A percentile compares a stretch with the other conserved stretches of the same genome.
Evolutionary conservation across 2,113 vertebrate species (phyloP).

Genomic region (Gobio gobio): DNA sequence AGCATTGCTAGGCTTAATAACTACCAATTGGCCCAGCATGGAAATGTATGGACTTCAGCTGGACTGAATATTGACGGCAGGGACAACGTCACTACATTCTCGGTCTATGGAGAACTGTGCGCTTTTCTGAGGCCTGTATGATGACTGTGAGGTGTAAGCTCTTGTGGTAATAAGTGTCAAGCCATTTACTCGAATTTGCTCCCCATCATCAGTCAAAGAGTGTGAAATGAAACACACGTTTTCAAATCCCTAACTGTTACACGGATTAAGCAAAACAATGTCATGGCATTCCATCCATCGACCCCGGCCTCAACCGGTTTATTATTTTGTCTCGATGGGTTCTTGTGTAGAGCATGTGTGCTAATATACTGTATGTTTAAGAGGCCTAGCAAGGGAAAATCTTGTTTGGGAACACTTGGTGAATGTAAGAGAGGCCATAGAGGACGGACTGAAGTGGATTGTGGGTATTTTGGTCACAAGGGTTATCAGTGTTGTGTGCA

Average conservation of each 20-base stretch:
- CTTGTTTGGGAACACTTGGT: neutral
- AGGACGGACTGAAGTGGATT: neutral
- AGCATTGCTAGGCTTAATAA: neutral
- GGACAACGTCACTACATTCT: neutral
- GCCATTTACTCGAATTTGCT: constrained; percentile 31
- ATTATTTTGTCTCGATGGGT: neutral
- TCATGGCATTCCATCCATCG: neutral
- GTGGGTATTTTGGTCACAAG: constrained; percentile 21
- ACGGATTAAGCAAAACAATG: constrained; percentile 22
- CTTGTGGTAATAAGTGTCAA: constrained; percentile 31
- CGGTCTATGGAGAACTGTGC: neutral
- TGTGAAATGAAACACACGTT: constrained; percentile 38
- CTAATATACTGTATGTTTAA: neutral
- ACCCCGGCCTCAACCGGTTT: neutral
- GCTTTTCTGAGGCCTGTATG: neutral
- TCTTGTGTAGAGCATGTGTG: neutral
- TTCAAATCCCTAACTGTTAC: constrained; percentile 30
- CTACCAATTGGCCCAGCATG: neutral
- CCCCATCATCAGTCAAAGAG: constrained; percentile 26
- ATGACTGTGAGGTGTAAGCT: constrained; percentile 13
- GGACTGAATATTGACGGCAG: neutral
- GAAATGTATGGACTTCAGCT: neutral
- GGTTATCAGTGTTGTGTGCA: constrained; percentile 17
- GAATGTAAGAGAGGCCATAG: neutral
- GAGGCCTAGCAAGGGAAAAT: neutral